Evolutionary conservation across 2,888 invertebrate genomes (phyloP).

Genomic region (Ectropis crepuscularia): DNA sequence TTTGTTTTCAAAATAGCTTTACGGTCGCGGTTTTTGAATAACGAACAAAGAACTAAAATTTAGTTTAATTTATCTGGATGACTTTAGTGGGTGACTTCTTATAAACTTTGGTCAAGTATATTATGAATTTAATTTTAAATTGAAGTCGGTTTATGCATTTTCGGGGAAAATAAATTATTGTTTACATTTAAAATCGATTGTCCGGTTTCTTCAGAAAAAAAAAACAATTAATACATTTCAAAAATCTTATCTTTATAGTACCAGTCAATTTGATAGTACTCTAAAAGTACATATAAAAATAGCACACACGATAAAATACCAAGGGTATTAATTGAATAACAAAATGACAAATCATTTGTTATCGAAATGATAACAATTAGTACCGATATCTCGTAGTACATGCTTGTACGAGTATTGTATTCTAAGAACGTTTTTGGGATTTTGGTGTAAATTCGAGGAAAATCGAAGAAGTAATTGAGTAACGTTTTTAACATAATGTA

Average conservation of each 20-base stretch:
- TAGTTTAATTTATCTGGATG: too few species aligned
- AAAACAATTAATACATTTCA: too few species aligned
- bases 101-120: too few species aligned
- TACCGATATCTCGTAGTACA: neutral
- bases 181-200: neutral
- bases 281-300: conserved; percentile 1
- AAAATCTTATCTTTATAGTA: neutral
- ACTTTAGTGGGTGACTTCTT: too few species aligned
- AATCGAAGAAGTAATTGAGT: neutral
- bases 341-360: conserved; percentile 11
- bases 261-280: conserved; percentile 4
- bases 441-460: neutral
- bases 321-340: conserved; percentile 14
- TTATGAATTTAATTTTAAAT: too few species aligned
- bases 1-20: too few species aligned
- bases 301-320: neutral
- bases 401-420: neutral
- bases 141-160: too few species aligned
- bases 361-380: neutral
- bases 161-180: too few species aligned
- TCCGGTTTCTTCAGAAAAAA: neutral
- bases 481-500: too few species aligned
- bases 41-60: too few species aligned
- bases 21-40: too few species aligned
- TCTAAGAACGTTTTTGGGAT: neutral